Percentiles rank a stretch among this genome's conserved stretches.
Evolutionary conservation across 2,888 invertebrate species (phyloP).

Genomic region (Neuroscelio doddi): DNA sequence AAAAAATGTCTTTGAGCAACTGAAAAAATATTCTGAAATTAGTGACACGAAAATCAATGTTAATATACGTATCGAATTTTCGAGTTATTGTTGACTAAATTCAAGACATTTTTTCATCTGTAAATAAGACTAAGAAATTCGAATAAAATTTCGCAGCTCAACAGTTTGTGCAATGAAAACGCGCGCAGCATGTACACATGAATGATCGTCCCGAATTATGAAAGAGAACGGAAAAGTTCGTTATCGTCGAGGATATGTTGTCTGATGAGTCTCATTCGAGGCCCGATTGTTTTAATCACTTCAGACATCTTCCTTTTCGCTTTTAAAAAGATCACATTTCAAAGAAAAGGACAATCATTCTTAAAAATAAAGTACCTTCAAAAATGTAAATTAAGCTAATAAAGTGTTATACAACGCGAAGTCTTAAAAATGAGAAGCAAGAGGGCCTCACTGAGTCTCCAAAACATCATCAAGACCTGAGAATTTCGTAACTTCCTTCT

Average conservation of each 20-base stretch:
- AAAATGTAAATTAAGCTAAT: too few relatives aligned
- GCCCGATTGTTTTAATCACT: slow-evolving; percentile 20
- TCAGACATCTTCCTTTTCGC: slow-evolving; percentile 12
- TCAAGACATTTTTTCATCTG: too few relatives aligned
- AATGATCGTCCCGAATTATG: slow-evolving; percentile 20
- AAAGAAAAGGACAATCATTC: too few relatives aligned
- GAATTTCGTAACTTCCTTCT: slow-evolving; percentile 28
- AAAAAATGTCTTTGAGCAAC: too few relatives aligned
- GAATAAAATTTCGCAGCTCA: slow-evolving; percentile 27
- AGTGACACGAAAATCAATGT: too few relatives aligned
- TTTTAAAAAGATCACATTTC: slow-evolving; percentile 8
- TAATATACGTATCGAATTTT: too few relatives aligned
- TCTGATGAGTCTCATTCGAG: slow-evolving; percentile 21
- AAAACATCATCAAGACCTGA: slow-evolving; percentile 34
- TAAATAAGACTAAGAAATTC: slow-evolving; percentile 11
- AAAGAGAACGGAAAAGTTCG: slow-evolving; percentile 13
- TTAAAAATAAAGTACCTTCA: too few relatives aligned
- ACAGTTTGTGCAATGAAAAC: slow-evolving; percentile 43
- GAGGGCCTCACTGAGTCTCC: slow-evolving; percentile 28
- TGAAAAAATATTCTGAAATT: too few relatives aligned
- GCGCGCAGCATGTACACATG: slow-evolving; percentile 25
- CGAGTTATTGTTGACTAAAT: too few relatives aligned
- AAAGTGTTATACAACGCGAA: too few relatives aligned
- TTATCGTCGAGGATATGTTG: slow-evolving; percentile 41
- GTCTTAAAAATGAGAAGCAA: slow-evolving; percentile 3